Conservation (phyloP, 2,113 vertebrate genomes). For the Epinephelus lanceolatus region DNA sequence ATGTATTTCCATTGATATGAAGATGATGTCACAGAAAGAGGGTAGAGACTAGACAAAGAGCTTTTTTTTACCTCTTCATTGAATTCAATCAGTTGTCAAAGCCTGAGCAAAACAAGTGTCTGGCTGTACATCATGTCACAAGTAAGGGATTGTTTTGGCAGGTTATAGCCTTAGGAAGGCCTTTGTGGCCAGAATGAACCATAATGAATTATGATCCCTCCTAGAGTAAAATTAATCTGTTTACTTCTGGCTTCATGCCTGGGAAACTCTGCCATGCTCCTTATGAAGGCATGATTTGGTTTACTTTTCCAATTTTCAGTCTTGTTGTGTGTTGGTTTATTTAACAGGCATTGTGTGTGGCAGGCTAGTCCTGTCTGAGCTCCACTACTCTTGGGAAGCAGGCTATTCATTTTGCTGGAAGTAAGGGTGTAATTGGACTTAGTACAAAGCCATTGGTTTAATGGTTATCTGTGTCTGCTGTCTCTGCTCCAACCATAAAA, state of each 20-base stretch:
- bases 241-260: slow-evolving; percentile 64
- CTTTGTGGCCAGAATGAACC: slow-evolving; percentile 49
- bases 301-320: slow-evolving; percentile 66
- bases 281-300: slow-evolving; percentile 79
- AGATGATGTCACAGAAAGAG: background rate
- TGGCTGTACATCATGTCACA: slow-evolving; percentile 17
- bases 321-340: slow-evolving; percentile 79
- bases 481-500: slow-evolving; percentile 58
- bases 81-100: slow-evolving; percentile 25
- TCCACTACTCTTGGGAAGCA: slow-evolving; percentile 63
- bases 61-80: background rate
- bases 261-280: slow-evolving; percentile 66
- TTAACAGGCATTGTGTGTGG: slow-evolving; percentile 82
- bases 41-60: background rate
- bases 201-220: slow-evolving; percentile 57
- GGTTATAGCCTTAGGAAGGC: slow-evolving; percentile 35
- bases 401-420: slow-evolving; percentile 70
- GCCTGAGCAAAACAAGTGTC: slow-evolving; percentile 41
- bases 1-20: background rate
- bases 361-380: slow-evolving; percentile 55
- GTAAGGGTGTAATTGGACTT: slow-evolving; percentile 78
- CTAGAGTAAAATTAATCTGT: slow-evolving; percentile 59
- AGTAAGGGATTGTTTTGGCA: slow-evolving; percentile 46
- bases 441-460: slow-evolving; percentile 45
- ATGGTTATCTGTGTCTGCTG: slow-evolving; percentile 68